These are phyloP conservation scores for Drosophila miranda DNA, from an alignment of 1,140 invertebrate species.

Conservation along the genomic window DNA sequence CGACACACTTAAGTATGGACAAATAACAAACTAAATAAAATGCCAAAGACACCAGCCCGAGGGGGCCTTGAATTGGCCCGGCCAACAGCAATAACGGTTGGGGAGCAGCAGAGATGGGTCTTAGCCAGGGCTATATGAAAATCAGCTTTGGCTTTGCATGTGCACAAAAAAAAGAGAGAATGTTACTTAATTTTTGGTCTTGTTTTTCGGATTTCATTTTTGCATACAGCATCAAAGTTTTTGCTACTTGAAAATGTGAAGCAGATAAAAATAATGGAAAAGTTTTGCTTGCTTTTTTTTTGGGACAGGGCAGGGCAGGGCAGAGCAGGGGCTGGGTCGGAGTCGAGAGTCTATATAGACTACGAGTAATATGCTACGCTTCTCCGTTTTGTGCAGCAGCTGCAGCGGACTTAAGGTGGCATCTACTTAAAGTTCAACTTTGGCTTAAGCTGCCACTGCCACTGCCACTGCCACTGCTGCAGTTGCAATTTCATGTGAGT, in stretches of 20 bases:
- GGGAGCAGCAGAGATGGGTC: conserved; percentile 1
- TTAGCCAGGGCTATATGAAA: conserved; percentile 59
- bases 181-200: conserved; percentile 75
- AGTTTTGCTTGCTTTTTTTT: conserved; percentile 63
- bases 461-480: conserved; percentile 17
- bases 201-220: conserved; percentile 53
- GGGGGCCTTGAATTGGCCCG: conserved; percentile 50
- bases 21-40: conserved; percentile 81
- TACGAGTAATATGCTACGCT: conserved; percentile 50
- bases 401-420: conserved; percentile 66
- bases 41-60: conserved; percentile 60
- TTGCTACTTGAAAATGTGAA: conserved; percentile 74
- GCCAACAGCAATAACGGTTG: conserved; percentile 60
- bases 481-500: conserved; percentile 23
- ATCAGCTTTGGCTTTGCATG: conserved; percentile 68
- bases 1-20: conserved; percentile 79
- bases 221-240: conserved; percentile 75
- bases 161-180: conserved; percentile 18
- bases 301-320: neutral
- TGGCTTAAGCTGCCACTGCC: conserved; percentile 52
- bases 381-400: conserved; percentile 24
- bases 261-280: conserved; percentile 80
- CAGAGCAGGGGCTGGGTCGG: conserved; percentile 4
- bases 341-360: conserved; percentile 37
- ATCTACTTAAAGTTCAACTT: conserved; percentile 70